Evolutionary conservation across 2,797 vertebrate species (phyloP).

Genomic region (Ptychobarbus kaznakovi): DNA sequence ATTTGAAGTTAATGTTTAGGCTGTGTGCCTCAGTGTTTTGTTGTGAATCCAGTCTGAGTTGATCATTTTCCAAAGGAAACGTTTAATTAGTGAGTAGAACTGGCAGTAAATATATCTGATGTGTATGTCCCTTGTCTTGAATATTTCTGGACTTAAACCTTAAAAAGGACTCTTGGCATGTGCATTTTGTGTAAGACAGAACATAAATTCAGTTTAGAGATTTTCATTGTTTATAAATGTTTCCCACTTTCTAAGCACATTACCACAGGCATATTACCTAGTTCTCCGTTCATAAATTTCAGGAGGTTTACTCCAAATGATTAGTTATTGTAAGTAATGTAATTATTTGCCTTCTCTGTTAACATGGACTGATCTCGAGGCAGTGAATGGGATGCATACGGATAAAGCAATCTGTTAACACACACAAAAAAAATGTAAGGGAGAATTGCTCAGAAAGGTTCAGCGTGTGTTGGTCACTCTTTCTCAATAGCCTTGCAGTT

Average conservation of each 20-base stretch:
- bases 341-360: slow-evolving; percentile 7
- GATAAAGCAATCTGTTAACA: slow-evolving; percentile 62
- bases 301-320: background rate
- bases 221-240: slow-evolving; percentile 31
- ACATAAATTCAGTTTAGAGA: background rate
- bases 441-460: slow-evolving; percentile 65
- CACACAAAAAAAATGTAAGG: slow-evolving; percentile 49
- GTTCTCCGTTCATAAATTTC: slow-evolving; percentile 15
- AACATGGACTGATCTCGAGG: slow-evolving; percentile 48
- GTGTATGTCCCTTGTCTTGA: slow-evolving; percentile 1
- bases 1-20: slow-evolving; percentile 30
- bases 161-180: background rate
- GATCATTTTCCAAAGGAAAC: slow-evolving; percentile 39
- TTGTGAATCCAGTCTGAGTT: background rate
- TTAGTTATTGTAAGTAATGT: slow-evolving; percentile 13
- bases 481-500: slow-evolving; percentile 62
- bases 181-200: background rate
- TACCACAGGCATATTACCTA: background rate
- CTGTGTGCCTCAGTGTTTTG: slow-evolving; percentile 27
- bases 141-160: background rate
- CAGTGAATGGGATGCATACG: slow-evolving; percentile 56
- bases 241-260: slow-evolving; percentile 18
- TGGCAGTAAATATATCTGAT: slow-evolving; percentile 10
- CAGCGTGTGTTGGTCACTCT: slow-evolving; percentile 63
- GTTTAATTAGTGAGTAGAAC: background rate